Evolutionary conservation across 1,140 invertebrate genomes (phyloP).

Genomic region (Drosophila teissieri): DNA sequence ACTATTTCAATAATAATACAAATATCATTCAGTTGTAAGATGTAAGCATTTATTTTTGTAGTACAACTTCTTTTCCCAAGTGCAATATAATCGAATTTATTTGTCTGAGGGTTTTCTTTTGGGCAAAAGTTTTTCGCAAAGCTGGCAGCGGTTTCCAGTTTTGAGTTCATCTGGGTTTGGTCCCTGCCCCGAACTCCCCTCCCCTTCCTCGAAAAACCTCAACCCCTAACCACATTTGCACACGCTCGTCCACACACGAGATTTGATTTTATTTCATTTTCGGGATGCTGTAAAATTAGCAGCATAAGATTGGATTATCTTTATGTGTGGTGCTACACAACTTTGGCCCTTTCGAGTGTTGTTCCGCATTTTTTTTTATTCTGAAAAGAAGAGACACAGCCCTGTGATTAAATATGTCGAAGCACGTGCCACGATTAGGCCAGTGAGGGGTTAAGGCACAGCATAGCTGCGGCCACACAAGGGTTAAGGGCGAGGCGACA

Average conservation of each 20-base stretch:
- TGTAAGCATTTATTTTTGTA: too few species aligned
- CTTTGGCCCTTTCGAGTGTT: slow-evolving; percentile 28
- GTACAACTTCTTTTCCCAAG: slow-evolving; percentile 2
- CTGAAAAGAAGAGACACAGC: slow-evolving; percentile 20
- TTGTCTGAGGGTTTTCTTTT: slow-evolving; percentile 68
- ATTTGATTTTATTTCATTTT: slow-evolving; percentile 74
- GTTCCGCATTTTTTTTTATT: neutral
- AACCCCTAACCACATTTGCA: slow-evolving; percentile 67
- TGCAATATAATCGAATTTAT: slow-evolving; percentile 78
- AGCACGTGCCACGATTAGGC: slow-evolving; percentile 83
- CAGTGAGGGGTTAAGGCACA: slow-evolving; percentile 41
- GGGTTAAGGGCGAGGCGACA: slow-evolving; percentile 43
- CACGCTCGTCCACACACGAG: slow-evolving; percentile 68
- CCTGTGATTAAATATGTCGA: slow-evolving; percentile 77
- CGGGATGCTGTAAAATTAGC: slow-evolving; percentile 75
- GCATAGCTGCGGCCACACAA: neutral
- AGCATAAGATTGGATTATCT: slow-evolving; percentile 83
- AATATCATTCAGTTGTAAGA: too few species aligned
- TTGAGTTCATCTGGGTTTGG: slow-evolving; percentile 31
- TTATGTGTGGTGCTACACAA: slow-evolving; percentile 46
- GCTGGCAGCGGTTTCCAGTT: slow-evolving; percentile 65
- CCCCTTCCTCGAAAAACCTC: slow-evolving; percentile 3
- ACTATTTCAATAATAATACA: too few species aligned
- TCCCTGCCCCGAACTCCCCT: neutral
- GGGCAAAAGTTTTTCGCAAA: slow-evolving; percentile 63